Base-by-base conservation (phyloP, 2,113 vertebrate genomes). In the Zingel zingel region DNA sequence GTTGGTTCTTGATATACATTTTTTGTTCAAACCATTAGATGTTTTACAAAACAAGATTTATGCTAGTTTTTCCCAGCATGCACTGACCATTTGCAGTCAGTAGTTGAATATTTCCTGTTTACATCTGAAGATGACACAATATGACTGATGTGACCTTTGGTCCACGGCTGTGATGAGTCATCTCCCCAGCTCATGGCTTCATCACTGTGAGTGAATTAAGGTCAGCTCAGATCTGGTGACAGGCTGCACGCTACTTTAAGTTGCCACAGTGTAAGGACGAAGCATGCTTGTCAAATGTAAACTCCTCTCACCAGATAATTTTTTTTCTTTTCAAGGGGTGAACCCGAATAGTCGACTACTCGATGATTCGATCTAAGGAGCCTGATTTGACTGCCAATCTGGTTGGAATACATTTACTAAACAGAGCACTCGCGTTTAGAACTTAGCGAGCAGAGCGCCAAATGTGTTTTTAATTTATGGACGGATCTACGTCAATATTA, bases 91-190 rank as follows among this genome's bases (percentile, higher is more conserved):
- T 58, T 62, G 30, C 59, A 62, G 59, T 21, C 16, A 36, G 59
- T 21, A 7, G 18, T 10, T 62, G 25, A 62, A 11, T 36, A 36
- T 12, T 21, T 21, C 18, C 59, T 11, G 6, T 72, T 58, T 47
- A 57, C 39, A 21, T 8, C n/a, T 75, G 51, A 58, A 30, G 8
- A 57, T 67, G 36, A 77, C 25, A 47, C 2, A 1, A 43, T 25
- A 30, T 65, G 74, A 63, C 48, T 58, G 50, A 67, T 57, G 63
- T 47, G 74, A 48, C 74, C 74, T 77, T 57, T 48, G 11, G 39
- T 77, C 51, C 18, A 23, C 25, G 12, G 36, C 63, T 19, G 13
- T 36, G 72, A 58, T 67, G n/a, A 16, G 1, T 58, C 63, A 58
- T 58, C 63, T 66, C 18, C 23, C 53, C 9, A 2, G 39, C 53